Evolutionary conservation across 1,140 invertebrate species (phyloP), one percentile per base, ranked within the genome.

Genomic region (Dendrolimus kikuchii): DNA sequence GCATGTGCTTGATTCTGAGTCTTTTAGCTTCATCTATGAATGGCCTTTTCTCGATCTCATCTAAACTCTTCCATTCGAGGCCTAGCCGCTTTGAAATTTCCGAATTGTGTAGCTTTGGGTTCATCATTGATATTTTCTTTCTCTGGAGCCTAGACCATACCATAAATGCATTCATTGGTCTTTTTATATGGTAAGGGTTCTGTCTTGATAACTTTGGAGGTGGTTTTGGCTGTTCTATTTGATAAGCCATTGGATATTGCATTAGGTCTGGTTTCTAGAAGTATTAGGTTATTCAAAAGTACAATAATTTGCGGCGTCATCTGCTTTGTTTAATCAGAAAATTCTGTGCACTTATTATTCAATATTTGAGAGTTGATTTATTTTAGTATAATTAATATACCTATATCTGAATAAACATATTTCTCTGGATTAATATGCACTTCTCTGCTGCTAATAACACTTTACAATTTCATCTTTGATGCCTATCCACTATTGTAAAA

Each of bases 21-120:
- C 92, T 74, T 71, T 94, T 94, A 0, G 93, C 93, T 83, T 95
- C 94, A 73, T 96, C 95, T 59, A 96, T 95, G 71, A 96, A 96
- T 0, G 95, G 95, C 53, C 90, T 85, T 62, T 93, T 91, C 56
- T 94, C 91, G 2, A 80, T 77, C 51, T 93, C 92, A 36, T 89
- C 87, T 38, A 95, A 78, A 53, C 89, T 79, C 67, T 93, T 93
- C 93, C 94, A 95, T 60, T 92, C 89, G 1, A 88, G 70, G 5
- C 92, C 93, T 7, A 94, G 72, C n/a, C 90, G 73, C 76, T 94
- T 94, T 4, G 91, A 92, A 59, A 94, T 94, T 74, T 93, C 92
- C 0, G 93, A 93, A 70, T 94, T 94, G 74, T 94, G 93, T 62
- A 96, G 90, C 75, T 95, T 93, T 6, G 95, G 95, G 77, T 96